Evolutionary conservation across 2,888 invertebrate species (phyloP).

Genomic region (Ferrisia virgata): DNA sequence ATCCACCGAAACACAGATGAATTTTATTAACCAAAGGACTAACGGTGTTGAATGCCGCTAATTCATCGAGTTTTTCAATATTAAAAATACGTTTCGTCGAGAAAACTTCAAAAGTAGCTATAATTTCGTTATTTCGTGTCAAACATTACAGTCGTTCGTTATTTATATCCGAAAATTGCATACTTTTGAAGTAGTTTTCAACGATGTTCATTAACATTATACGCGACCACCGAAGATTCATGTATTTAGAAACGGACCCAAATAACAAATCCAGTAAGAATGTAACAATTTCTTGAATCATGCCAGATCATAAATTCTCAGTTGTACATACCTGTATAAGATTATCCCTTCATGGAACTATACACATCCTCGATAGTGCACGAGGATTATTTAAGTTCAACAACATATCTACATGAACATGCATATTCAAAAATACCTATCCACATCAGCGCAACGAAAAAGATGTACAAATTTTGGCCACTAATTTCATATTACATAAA

Average conservation of each 20-base stretch:
- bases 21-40: neutral
- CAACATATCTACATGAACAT: neutral
- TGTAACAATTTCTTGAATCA: neutral
- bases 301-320: neutral
- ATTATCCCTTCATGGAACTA: too few relatives aligned
- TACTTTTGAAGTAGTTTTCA: neutral
- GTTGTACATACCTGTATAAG: neutral
- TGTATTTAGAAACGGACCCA: neutral
- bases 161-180: too few relatives aligned
- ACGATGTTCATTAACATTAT: neutral
- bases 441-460: too few relatives aligned
- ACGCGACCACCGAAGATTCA: neutral
- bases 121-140: neutral
- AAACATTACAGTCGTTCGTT: too few relatives aligned
- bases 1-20: neutral
- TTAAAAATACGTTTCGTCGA: neutral
- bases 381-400: neutral
- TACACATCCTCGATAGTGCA: neutral
- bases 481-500: slow-evolving; percentile 45
- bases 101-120: neutral
- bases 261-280: neutral
- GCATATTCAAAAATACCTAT: too few relatives aligned
- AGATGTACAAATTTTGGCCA: slow-evolving; percentile 46
- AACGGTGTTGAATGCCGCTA: neutral
- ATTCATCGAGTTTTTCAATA: neutral